These are phyloP conservation scores for Brachystomella parvula DNA, from an alignment of 1,140 invertebrate species.

Conservation along the genomic window DNA sequence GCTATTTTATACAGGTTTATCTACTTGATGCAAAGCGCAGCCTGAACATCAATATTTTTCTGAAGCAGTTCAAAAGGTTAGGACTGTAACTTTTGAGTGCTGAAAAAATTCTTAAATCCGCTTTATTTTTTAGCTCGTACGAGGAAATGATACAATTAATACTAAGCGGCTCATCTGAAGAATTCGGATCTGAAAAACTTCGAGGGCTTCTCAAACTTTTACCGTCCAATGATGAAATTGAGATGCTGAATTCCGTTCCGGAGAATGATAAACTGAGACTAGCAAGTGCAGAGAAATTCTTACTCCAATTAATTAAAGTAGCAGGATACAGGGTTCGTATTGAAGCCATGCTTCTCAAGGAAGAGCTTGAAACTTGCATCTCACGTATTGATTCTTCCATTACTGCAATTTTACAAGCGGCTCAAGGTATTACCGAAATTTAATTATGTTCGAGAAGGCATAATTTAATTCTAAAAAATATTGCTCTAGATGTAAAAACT, in stretches of 20 bases:
- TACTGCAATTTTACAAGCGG: constrained; percentile 80
- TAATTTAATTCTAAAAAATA: neutral
- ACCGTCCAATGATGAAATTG: constrained; percentile 84
- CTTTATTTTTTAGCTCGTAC: constrained; percentile 59
- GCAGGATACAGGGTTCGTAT: constrained; percentile 87
- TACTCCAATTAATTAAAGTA: constrained; percentile 77
- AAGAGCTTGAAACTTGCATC: constrained; percentile 88
- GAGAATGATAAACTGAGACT: constrained; percentile 71
- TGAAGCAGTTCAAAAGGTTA: constrained; percentile 90
- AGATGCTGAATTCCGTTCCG: constrained; percentile 72
- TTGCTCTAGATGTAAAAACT: constrained; percentile 58
- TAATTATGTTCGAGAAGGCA: neutral
- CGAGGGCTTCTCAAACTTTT: constrained; percentile 84
- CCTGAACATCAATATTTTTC: constrained; percentile 93
- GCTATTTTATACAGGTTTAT: constrained; percentile 59
- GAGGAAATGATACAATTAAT: constrained; percentile 86
- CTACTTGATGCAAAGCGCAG: constrained; percentile 89
- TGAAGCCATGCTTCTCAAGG: constrained; percentile 91
- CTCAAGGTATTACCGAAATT: constrained; percentile 51
- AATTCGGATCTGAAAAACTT: constrained; percentile 85
- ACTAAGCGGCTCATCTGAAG: constrained; percentile 70
- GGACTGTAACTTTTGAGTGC: neutral
- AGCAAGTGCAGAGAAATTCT: constrained; percentile 86
- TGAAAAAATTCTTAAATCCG: constrained; percentile 1
- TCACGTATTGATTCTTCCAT: constrained; percentile 86